phyloP scores from a whole-genome alignment of 1,140 invertebrate species.

The Meteorus sp. region DNA sequence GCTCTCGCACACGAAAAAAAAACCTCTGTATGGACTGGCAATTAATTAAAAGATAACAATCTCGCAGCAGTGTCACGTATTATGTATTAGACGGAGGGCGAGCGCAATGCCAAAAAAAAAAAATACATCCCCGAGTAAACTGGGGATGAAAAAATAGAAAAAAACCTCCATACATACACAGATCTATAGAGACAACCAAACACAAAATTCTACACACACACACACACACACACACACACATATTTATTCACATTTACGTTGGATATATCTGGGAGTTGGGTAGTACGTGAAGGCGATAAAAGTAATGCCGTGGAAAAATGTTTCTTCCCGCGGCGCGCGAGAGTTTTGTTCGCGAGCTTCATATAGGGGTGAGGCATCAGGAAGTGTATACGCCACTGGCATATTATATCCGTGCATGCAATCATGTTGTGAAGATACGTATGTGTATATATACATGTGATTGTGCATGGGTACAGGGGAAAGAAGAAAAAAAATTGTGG shows the following conservation, averaged over 20 bases:
- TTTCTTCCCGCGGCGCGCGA: conserved; percentile 20
- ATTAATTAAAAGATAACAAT: conserved; percentile 31
- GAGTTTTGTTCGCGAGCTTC: neutral
- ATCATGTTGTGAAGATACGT: no score
- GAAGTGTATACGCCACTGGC: conserved; percentile 1
- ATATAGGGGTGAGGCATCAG: neutral
- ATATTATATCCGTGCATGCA: conserved; percentile 7
- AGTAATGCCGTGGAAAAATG: conserved; percentile 29
- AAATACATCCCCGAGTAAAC: no score
- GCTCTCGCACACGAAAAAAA: neutral
- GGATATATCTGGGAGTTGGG: conserved; percentile 1
- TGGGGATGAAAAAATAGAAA: neutral
- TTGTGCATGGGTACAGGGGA: neutral
- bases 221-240: no score
- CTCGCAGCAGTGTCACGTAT: conserved; percentile 24
- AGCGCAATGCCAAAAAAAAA: neutral
- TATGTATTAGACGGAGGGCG: conserved; percentile 21
- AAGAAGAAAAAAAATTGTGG: conserved; percentile 9
- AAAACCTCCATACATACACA: neutral
- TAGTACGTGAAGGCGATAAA: conserved; percentile 25
- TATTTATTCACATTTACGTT: conserved; percentile 5
- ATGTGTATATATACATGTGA: no score
- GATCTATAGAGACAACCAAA: neutral
- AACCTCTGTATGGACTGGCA: conserved; percentile 3
- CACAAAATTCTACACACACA: no score